Conservation (phyloP, 2,888 invertebrate genomes). For the Sesamia inferens region DNA sequence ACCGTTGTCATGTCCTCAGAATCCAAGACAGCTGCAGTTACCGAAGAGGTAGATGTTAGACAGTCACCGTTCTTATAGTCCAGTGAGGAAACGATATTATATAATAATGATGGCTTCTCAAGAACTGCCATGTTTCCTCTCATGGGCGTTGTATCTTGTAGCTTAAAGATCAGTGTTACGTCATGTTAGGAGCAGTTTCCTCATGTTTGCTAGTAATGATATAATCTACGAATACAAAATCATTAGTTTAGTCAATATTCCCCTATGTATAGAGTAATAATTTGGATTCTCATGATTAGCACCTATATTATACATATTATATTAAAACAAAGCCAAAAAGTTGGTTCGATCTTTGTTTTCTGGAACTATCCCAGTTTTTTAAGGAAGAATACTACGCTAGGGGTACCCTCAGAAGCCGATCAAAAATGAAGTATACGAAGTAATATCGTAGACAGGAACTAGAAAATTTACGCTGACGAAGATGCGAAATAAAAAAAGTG, state of each 20-base stretch:
- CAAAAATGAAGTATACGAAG: too few species aligned
- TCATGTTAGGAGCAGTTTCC: not conserved
- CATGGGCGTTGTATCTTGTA: not conserved
- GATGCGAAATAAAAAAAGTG: not conserved
- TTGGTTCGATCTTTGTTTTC: not conserved
- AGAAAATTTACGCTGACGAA: not conserved
- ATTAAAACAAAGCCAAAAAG: not conserved
- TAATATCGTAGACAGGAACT: too few species aligned
- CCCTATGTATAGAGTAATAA: not conserved
- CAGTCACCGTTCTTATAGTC: not conserved
- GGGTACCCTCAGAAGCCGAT: too few species aligned
- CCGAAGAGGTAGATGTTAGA: not conserved
- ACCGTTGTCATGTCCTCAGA: slow-evolving; percentile 30
- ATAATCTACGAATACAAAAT: not conserved
- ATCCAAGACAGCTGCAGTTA: not conserved
- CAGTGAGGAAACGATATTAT: not conserved
- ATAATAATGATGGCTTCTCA: not conserved
- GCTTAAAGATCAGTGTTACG: not conserved
- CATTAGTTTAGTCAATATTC: not conserved
- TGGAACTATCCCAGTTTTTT: too few species aligned
- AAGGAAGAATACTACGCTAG: too few species aligned
- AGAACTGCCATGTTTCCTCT: not conserved
- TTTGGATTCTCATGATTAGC: not conserved
- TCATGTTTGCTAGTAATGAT: not conserved
- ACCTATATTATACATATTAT: too few species aligned